phyloP scores from a whole-genome alignment of 1,140 invertebrate species.

The Pemphigus obesinymphae region DNA sequence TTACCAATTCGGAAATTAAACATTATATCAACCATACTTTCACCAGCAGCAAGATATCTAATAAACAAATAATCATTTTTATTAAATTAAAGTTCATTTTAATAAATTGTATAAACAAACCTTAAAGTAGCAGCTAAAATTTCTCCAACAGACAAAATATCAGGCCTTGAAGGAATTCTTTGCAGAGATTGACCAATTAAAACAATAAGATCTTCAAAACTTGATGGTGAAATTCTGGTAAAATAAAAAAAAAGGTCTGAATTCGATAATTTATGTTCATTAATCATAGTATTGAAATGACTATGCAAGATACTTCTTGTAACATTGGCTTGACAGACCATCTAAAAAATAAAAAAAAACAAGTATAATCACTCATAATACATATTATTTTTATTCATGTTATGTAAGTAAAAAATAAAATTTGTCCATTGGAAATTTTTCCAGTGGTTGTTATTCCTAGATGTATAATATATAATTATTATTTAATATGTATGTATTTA shows the following conservation, averaged over 20 bases:
- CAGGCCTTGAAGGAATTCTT: neutral
- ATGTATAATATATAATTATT: too few species aligned
- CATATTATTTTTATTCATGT: too few species aligned
- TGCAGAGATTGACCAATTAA: neutral
- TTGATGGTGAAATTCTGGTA: neutral
- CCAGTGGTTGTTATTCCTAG: too few species aligned
- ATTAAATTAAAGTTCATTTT: too few species aligned
- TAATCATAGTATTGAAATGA: neutral
- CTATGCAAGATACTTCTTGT: neutral
- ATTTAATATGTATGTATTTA: too few species aligned
- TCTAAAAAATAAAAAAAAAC: too few species aligned
- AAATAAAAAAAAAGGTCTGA: neutral
- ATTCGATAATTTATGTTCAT: neutral
- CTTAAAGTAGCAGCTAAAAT: too few species aligned
- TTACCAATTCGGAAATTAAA: neutral
- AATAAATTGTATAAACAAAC: too few species aligned
- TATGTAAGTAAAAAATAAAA: too few species aligned
- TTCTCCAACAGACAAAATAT: neutral
- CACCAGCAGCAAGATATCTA: neutral
- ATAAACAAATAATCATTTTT: neutral
- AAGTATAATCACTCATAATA: too few species aligned
- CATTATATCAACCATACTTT: neutral
- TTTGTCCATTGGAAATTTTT: too few species aligned
- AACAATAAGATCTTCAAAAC: neutral
- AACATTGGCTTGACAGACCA: neutral